These are phyloP conservation scores for Silurus glanis DNA, from an alignment of 2,113 vertebrate genomes.

Conservation along the genomic window DNA sequence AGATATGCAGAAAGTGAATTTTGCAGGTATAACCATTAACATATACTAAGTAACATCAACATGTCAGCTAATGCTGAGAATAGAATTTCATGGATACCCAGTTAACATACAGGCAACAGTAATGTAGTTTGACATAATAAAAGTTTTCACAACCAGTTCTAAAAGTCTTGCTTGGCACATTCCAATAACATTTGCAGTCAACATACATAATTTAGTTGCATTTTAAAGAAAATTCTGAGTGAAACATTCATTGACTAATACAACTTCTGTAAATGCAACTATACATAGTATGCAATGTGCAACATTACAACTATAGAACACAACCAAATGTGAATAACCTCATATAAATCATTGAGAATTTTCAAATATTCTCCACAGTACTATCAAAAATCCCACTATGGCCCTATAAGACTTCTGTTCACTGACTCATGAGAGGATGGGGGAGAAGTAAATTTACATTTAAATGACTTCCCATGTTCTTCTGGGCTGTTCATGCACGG, in stretches of 20 bases:
- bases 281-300: background rate
- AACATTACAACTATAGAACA: background rate
- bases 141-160: background rate
- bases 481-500: conserved; percentile 30
- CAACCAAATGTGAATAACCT: background rate
- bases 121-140: background rate
- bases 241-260: background rate
- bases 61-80: background rate
- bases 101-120: background rate
- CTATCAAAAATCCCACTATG: background rate
- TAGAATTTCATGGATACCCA: background rate
- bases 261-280: background rate
- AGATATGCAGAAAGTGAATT: background rate
- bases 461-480: conserved; percentile 42
- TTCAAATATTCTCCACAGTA: background rate
- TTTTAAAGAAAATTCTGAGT: background rate
- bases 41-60: background rate
- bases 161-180: background rate
- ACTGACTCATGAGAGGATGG: background rate
- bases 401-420: conserved; percentile 23
- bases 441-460: conserved; percentile 37
- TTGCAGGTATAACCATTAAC: background rate
- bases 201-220: background rate
- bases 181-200: background rate
- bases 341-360: background rate